Evolutionary conservation across 2,888 invertebrate species (phyloP).

Genomic region (Caenorhabditis sp.): DNA sequence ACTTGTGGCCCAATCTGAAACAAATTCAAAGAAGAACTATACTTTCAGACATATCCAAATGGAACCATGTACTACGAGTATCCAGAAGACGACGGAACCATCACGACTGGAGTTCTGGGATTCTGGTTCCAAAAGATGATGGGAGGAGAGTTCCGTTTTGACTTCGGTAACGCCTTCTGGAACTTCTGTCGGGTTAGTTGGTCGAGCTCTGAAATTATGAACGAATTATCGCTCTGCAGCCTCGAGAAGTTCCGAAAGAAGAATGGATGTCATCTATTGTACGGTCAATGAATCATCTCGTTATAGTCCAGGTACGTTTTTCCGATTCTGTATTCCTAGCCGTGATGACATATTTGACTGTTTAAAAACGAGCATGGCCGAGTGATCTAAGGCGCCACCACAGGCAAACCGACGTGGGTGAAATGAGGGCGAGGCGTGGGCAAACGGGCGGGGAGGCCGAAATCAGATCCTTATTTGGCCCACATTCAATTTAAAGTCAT

Average conservation of each 20-base stretch:
- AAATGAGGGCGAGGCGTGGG: no score
- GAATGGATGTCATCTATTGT: slow-evolving; percentile 51
- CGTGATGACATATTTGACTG: neutral
- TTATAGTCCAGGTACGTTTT: slow-evolving; percentile 32
- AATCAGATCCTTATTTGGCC: no score
- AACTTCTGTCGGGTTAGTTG: slow-evolving; percentile 46
- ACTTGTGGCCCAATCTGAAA: no score
- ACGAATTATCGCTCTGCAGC: slow-evolving; percentile 2
- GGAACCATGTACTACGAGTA: slow-evolving; percentile 40
- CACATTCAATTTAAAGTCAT: no score
- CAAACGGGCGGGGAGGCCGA: no score
- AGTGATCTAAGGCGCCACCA: slow-evolving; percentile 80
- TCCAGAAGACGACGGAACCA: slow-evolving; percentile 11
- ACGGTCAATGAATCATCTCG: slow-evolving; percentile 49
- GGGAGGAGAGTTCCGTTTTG: slow-evolving; percentile 41
- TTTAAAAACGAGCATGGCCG: no score
- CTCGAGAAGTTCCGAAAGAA: slow-evolving; percentile 22
- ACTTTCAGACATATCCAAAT: slow-evolving; percentile 36
- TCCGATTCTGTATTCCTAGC: neutral
- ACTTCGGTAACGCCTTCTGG: slow-evolving; percentile 42
- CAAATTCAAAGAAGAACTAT: no score
- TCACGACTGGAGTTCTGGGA: slow-evolving; percentile 10
- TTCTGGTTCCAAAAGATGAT: slow-evolving; percentile 42
- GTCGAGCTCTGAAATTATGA: neutral
- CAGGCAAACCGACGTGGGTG: no score